These are phyloP conservation scores for Meloidogyne hapla DNA, from an alignment of 1,140 invertebrate genomes.

Conservation along the genomic window DNA sequence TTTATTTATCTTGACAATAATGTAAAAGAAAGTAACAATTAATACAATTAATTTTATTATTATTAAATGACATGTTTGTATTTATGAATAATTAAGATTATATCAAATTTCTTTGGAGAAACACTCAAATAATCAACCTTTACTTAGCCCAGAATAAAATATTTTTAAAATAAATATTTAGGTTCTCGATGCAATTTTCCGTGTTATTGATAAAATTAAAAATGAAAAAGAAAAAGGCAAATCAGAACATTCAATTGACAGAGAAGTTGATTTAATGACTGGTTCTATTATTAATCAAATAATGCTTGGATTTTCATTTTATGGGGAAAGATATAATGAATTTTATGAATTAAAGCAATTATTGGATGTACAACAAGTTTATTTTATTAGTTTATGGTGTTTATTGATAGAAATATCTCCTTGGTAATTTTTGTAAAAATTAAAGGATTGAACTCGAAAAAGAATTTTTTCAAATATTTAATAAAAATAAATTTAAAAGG, in stretches of 20 bases:
- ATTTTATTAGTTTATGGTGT: constrained; percentile 13
- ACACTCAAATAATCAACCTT: too few species aligned
- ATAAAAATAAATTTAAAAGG: constrained; percentile 14
- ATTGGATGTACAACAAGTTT: constrained; percentile 21
- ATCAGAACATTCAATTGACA: constrained; percentile 18
- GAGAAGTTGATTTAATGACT: constrained; percentile 18
- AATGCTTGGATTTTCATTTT: constrained; percentile 23
- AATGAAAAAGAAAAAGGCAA: not conserved
- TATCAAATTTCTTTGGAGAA: too few species aligned
- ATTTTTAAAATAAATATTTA: not conserved
- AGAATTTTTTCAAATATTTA: too few species aligned
- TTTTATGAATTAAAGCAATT: not conserved
- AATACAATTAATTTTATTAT: too few species aligned
- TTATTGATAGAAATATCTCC: constrained; percentile 18
- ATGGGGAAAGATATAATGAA: constrained; percentile 3
- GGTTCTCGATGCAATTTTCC: constrained; percentile 17
- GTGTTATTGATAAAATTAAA: constrained; percentile 13
- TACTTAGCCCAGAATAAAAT: too few species aligned
- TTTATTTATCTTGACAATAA: too few species aligned
- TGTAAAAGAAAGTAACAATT: too few species aligned
- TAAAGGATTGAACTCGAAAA: too few species aligned
- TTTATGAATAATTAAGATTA: not conserved
- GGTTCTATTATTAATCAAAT: constrained; percentile 26
- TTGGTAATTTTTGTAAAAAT: constrained; percentile 17
- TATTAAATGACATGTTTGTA: too few species aligned